phyloP scores from a whole-genome alignment of 2,888 invertebrate species.

The Tethea ocularis region DNA sequence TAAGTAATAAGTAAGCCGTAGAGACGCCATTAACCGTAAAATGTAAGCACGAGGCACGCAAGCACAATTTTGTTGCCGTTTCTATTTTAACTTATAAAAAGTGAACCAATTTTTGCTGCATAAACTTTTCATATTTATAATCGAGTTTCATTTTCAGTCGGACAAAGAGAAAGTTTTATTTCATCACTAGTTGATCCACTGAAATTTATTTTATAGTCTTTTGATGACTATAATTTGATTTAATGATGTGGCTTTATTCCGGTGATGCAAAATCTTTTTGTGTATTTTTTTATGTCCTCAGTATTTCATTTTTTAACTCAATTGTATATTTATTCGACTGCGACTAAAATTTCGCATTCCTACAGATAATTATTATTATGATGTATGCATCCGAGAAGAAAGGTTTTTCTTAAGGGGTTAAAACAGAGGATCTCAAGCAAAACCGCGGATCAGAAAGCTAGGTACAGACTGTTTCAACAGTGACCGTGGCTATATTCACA shows the following conservation, averaged over 20 bases:
- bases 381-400: too few species aligned
- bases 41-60: neutral
- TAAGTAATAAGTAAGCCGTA: neutral
- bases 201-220: neutral
- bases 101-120: neutral
- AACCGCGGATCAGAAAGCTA: too few species aligned
- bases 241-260: too few species aligned
- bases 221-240: neutral
- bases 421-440: too few species aligned
- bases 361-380: too few species aligned
- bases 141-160: neutral
- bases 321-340: too few species aligned
- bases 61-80: neutral
- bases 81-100: neutral
- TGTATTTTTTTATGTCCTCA: too few species aligned
- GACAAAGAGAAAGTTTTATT: neutral
- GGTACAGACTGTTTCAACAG: neutral
- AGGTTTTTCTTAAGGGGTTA: too few species aligned
- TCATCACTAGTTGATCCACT: neutral
- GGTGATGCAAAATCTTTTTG: too few species aligned
- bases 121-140: constrained; percentile 1
- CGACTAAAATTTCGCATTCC: too few species aligned
- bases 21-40: neutral
- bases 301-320: too few species aligned
- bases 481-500: neutral